A percentile compares a stretch with the other conserved stretches of the same genome.
Conservation (phyloP, 23 tunicate genomes). For the Trididemnum miniatum region DNA sequence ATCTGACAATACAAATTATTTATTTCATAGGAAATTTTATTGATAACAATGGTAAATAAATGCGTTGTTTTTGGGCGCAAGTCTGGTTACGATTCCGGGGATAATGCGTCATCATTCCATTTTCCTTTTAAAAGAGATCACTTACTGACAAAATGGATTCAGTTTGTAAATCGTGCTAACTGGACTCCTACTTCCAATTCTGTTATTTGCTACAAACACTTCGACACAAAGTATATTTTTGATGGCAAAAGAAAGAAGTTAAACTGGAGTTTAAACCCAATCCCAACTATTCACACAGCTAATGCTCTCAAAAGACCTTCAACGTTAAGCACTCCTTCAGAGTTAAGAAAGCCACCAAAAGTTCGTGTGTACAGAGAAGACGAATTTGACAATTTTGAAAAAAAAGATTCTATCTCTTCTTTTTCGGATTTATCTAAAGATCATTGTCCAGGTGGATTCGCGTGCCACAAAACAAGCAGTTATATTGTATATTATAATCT, state of each 20-base stretch:
- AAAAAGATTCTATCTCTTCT: neutral
- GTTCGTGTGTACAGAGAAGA: constrained; percentile 12
- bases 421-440: neutral
- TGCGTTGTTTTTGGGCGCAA: constrained; percentile 23
- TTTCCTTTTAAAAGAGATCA: constrained; percentile 26
- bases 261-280: neutral
- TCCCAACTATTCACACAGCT: neutral
- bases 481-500: neutral
- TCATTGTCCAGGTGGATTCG: neutral
- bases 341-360: constrained; percentile 11
- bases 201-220: constrained; percentile 17
- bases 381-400: neutral
- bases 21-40: no score
- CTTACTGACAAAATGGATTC: constrained; percentile 20
- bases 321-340: neutral
- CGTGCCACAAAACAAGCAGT: constrained; percentile 4
- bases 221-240: neutral
- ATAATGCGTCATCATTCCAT: neutral
- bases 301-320: constrained; percentile 23
- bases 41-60: constrained; percentile 30
- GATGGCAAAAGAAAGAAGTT: constrained; percentile 5
- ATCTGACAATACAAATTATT: no score
- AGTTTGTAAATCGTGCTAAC: constrained; percentile 23
- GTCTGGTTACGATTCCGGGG: constrained; percentile 16
- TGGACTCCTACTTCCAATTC: constrained; percentile 5